Percentiles rank a stretch among this genome's conserved stretches.
These are phyloP conservation scores for Datnioides undecimradiatus DNA, from an alignment of 2,113 vertebrate genomes.

Conservation along the genomic window DNA sequence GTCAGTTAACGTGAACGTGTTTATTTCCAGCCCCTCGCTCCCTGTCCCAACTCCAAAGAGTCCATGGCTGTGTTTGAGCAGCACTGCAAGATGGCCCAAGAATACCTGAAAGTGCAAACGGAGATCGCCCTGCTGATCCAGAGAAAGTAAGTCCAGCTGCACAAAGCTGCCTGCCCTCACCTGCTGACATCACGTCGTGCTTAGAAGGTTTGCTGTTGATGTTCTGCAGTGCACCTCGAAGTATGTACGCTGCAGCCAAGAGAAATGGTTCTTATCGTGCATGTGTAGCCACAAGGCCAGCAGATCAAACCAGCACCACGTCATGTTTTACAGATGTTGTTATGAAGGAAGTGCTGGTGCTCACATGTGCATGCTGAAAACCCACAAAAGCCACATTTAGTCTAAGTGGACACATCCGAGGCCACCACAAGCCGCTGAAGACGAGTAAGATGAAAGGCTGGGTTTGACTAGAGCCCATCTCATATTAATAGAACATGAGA, in stretches of 20 bases:
- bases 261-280: background rate
- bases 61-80: slow-evolving; percentile 99
- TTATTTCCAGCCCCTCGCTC: slow-evolving; percentile 94
- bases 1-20: slow-evolving; percentile 71
- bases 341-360: no score
- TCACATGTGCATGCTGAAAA: no score
- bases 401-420: background rate
- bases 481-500: background rate
- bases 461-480: background rate
- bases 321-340: no score
- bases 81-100: slow-evolving; percentile 99
- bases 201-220: background rate
- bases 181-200: background rate
- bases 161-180: background rate
- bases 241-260: no score
- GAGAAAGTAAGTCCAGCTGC: slow-evolving; percentile 90
- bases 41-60: slow-evolving; percentile 99
- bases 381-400: no score
- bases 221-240: background rate
- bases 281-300: background rate
- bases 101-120: slow-evolving; percentile 99
- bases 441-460: background rate
- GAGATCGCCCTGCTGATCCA: slow-evolving; percentile 98
- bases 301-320: no score
- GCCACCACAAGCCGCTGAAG: background rate